A percentile compares a stretch with the other conserved stretches of the same genome.
phyloP scores from a whole-genome alignment of 2,888 invertebrate genomes.

The Metallyticus violacea region DNA sequence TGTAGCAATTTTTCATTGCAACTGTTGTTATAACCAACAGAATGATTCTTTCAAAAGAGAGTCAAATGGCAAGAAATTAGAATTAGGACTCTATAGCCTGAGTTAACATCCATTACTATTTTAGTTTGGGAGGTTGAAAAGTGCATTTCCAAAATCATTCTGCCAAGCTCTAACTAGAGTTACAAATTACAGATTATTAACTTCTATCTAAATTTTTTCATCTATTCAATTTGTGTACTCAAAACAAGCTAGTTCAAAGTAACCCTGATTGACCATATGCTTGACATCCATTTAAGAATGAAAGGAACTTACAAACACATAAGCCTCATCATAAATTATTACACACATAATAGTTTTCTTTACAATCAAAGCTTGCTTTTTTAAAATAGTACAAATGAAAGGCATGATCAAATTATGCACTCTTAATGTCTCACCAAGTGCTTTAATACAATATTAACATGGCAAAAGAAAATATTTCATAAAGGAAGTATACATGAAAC shows the following conservation, averaged over 20 bases:
- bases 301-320: conserved; percentile 18
- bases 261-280: conserved; percentile 19
- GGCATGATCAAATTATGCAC: neutral
- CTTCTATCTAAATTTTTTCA: neutral
- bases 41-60: neutral
- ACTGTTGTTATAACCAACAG: neutral
- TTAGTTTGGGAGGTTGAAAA: neutral
- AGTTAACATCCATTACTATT: neutral
- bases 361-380: neutral
- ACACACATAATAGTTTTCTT: neutral
- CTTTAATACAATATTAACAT: neutral
- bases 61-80: conserved; percentile 5
- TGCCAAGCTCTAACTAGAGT: neutral
- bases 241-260: conserved; percentile 3
- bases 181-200: too few species aligned
- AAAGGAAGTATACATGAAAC: neutral
- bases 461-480: neutral
- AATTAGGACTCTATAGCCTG: neutral
- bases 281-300: conserved; percentile 11
- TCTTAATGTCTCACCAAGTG: neutral
- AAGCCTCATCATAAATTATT: conserved; percentile 5
- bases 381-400: neutral
- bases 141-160: neutral
- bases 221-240: neutral
- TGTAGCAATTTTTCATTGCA: neutral